phyloP scores from a whole-genome alignment of 2,888 invertebrate genomes.

The Camptogramma bilineatum region DNA sequence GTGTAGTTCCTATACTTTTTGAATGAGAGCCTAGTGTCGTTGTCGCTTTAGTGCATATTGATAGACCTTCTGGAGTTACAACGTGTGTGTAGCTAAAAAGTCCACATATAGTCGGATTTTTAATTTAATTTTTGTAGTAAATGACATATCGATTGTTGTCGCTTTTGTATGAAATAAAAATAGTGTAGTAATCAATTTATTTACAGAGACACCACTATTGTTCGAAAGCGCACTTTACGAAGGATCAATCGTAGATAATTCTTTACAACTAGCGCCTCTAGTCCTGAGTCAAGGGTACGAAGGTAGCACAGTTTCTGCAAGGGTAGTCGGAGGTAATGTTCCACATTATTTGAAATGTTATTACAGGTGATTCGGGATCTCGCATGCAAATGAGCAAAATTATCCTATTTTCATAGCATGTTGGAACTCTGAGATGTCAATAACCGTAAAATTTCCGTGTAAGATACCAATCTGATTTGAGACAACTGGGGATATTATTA shows the following conservation, averaged over 20 bases:
- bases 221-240: conserved; percentile 61
- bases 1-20: no score
- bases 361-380: conserved; percentile 4
- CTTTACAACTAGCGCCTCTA: conserved; percentile 50
- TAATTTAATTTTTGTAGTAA: no score
- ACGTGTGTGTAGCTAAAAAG: no score
- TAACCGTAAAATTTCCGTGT: background rate
- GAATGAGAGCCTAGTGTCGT: no score
- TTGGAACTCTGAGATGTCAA: conserved; percentile 4
- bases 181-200: conserved; percentile 17
- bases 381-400: conserved; percentile 1
- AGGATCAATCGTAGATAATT: conserved; percentile 61
- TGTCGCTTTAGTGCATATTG: no score
- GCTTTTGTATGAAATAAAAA: no score
- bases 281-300: conserved; percentile 61
- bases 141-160: no score
- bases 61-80: no score
- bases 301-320: conserved; percentile 45
- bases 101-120: no score
- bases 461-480: background rate
- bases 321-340: conserved; percentile 54
- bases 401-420: conserved; percentile 1
- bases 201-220: conserved; percentile 58
- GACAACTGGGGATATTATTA: no score
- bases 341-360: conserved; percentile 1